These are phyloP conservation scores for Parauchenoglanis punctatus DNA, from an alignment of 2,797 vertebrate genomes.

Conservation along the genomic window DNA sequence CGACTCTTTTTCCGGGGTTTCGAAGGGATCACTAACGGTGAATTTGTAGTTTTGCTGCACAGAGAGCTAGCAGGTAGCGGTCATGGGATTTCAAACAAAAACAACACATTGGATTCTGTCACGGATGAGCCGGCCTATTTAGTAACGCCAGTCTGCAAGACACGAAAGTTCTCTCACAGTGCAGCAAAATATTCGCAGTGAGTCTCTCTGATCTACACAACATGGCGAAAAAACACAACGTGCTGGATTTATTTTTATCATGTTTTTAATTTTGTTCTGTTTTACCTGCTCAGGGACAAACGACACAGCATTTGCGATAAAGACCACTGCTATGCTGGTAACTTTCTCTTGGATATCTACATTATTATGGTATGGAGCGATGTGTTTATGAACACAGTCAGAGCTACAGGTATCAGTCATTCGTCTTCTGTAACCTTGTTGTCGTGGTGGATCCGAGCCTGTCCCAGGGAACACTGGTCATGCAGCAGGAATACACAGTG, in stretches of 20 bases:
- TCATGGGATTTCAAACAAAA: no score
- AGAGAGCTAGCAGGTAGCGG: no score
- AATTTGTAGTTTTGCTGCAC: no score
- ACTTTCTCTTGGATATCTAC: not conserved
- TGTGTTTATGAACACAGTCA: not conserved
- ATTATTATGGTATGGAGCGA: not conserved
- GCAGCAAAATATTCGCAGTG: not conserved
- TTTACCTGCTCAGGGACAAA: not conserved
- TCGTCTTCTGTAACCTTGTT: not conserved
- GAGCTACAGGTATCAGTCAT: not conserved
- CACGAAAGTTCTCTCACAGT: not conserved
- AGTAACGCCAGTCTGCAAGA: not conserved
- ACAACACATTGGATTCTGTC: no score
- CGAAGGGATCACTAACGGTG: no score
- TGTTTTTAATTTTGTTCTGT: no score
- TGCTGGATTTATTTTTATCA: no score
- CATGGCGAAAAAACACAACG: not conserved
- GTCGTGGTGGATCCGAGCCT: not conserved
- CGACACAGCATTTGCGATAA: no score
- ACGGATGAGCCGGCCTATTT: no score
- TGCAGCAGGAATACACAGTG: not conserved
- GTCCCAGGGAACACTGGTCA: not conserved
- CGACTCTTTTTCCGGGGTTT: no score
- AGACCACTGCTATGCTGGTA: not conserved
- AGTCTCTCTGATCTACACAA: not conserved